Evolutionary conservation across 2,888 invertebrate genomes (phyloP).

Genomic region (Cistogaster globosa): DNA sequence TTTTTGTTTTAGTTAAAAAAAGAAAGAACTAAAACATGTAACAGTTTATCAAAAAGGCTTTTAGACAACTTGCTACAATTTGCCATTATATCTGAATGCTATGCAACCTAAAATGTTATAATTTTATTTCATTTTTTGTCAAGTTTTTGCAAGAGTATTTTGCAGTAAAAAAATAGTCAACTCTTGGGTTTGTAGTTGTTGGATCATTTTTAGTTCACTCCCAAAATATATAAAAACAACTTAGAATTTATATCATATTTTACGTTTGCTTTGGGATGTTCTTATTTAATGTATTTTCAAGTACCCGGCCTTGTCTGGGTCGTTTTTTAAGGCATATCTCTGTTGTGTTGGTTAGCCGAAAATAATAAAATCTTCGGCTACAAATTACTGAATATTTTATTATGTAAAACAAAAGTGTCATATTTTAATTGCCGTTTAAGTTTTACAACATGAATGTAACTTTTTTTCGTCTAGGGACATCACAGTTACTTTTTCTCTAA

Average conservation of each 20-base stretch:
- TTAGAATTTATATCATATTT: conserved; percentile 80
- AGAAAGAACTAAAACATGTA: conserved; percentile 20
- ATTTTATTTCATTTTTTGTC: conserved; percentile 12
- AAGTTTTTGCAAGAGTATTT: conserved; percentile 28
- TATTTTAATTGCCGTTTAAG: too few species aligned
- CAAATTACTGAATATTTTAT: too few species aligned
- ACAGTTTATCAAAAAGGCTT: conserved; percentile 68
- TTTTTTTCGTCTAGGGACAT: too few species aligned
- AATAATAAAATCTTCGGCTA: too few species aligned
- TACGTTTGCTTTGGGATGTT: conserved; percentile 78
- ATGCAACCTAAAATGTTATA: conserved; percentile 49
- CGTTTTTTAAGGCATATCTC: too few species aligned
- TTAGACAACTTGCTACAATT: conserved; percentile 69
- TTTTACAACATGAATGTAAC: too few species aligned
- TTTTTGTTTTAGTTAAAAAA: conserved; percentile 14
- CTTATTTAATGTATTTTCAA: not conserved
- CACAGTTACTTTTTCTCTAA: too few species aligned
- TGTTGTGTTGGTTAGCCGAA: too few species aligned
- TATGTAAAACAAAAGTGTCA: too few species aligned
- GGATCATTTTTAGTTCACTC: conserved; percentile 34
- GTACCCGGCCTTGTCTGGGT: too few species aligned
- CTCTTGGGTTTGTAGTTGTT: not conserved
- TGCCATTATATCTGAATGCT: conserved; percentile 62
- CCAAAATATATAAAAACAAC: conserved; percentile 61
- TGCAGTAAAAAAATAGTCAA: conserved; percentile 1